Base-by-base conservation (phyloP, 2,113 vertebrate species). In the Rhinoderma darwinii region DNA sequence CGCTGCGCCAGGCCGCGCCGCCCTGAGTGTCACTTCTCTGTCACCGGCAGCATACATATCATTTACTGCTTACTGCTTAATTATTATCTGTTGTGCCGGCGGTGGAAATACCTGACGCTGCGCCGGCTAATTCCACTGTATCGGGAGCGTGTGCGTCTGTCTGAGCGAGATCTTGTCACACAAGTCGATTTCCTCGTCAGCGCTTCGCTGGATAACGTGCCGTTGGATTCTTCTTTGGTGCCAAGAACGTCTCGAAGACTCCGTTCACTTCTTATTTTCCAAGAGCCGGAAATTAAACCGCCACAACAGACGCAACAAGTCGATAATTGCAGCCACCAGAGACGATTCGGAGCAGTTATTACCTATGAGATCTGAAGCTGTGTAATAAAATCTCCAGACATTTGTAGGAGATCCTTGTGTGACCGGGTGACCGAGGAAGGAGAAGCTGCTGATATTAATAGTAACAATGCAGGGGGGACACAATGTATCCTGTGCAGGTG, bases 61-160 rank as follows among this genome's bases (percentile, higher is more conserved):
- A 83, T 83, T 68, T 83, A 39, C 81, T 70, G 51, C 41, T 83
- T 83, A 83, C 37, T 63, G 63, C 61, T 66, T 63, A 83, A 83
- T 70, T 83, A 70, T 51, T 32, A 47, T 41, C 14, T 43, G 51
- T 70, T 83, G 81, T 83, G 22, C 43, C 25, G 35, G n/a, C 14
- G 10, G 43, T 2, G 30, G 22, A 44, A 30, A 82, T 47, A 82
- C 61, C 80, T 81, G 56, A 68, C 30, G 37, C 37, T 61, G 20
- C 78, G 32, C n/a, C 37, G 9, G 54, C 78, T 81, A 41, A 35
- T 51, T 72, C 80, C 43, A 50, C 43, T 25, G 6, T 47, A 35
- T 20, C 43, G 39, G 30, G 18, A 11, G 20, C 22, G 63, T 20
- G 27, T 25, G 35, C 17, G 18, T 61, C 14, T 14, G 22, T 37